Evolutionary conservation across 2,888 invertebrate species (phyloP).

Genomic region (Eupithecia centaureata): DNA sequence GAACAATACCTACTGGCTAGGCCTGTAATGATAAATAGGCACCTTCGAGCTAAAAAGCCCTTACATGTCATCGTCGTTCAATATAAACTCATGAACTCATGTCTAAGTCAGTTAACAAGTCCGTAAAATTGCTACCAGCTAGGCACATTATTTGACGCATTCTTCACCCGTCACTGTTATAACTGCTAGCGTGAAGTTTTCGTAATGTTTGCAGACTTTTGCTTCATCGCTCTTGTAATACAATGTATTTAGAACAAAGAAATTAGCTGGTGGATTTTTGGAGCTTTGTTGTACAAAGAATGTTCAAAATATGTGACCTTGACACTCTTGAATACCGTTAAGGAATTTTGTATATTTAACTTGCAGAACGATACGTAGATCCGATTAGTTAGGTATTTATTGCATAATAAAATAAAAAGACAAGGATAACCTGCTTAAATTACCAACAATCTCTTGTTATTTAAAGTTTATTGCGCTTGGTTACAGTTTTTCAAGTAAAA

Average conservation of each 20-base stretch:
- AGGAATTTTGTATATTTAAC: background rate
- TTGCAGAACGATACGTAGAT: background rate
- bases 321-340: conserved; percentile 12
- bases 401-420: background rate
- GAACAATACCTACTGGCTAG: background rate
- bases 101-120: conserved; percentile 7
- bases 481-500: background rate
- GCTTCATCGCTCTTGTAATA: conserved; percentile 50
- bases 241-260: conserved; percentile 34
- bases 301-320: conserved; percentile 22
- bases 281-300: conserved; percentile 18
- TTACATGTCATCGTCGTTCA: background rate
- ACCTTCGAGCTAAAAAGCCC: background rate
- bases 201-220: conserved; percentile 55
- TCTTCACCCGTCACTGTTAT: conserved; percentile 30
- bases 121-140: conserved; percentile 11
- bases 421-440: background rate
- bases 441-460: background rate
- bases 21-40: background rate
- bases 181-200: conserved; percentile 50
- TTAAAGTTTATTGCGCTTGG: background rate
- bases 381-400: background rate
- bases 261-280: conserved; percentile 22
- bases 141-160: conserved; percentile 13
- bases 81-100: conserved; percentile 3